These are phyloP conservation scores for Lymantria monacha DNA, from an alignment of 2,888 invertebrate species.

Conservation along the genomic window DNA sequence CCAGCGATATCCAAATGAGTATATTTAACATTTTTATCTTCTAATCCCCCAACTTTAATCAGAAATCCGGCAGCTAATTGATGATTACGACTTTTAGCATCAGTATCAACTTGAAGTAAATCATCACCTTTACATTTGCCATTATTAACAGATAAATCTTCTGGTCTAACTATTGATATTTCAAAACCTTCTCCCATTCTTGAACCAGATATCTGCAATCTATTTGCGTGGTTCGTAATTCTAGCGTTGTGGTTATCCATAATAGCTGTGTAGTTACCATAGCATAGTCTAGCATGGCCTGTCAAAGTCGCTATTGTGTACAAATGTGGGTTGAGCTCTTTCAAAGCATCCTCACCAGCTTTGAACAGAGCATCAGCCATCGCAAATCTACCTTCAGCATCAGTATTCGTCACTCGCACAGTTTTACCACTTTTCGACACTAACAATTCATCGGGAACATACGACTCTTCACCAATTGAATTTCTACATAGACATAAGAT, in stretches of 20 bases:
- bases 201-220: slow-evolving; percentile 86
- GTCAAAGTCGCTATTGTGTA: slow-evolving; percentile 94
- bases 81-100: slow-evolving; percentile 69
- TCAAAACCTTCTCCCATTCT: slow-evolving; percentile 88
- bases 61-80: slow-evolving; percentile 84
- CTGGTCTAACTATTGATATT: slow-evolving; percentile 86
- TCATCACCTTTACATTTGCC: slow-evolving; percentile 91
- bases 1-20: slow-evolving; percentile 90
- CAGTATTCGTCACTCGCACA: slow-evolving; percentile 93
- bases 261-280: slow-evolving; percentile 86
- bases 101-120: slow-evolving; percentile 77
- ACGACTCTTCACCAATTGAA: slow-evolving; percentile 91
- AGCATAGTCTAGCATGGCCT: slow-evolving; percentile 87
- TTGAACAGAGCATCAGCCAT: slow-evolving; percentile 91
- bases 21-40: slow-evolving; percentile 90
- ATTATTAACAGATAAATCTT: slow-evolving; percentile 84
- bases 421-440: slow-evolving; percentile 89
- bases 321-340: slow-evolving; percentile 90
- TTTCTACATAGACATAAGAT: slow-evolving; percentile 92
- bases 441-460: slow-evolving; percentile 93
- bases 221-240: slow-evolving; percentile 79
- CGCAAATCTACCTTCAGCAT: slow-evolving; percentile 94
- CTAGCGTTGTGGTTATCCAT: slow-evolving; percentile 88
- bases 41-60: slow-evolving; percentile 90
- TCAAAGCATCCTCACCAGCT: slow-evolving; percentile 75